A percentile compares a stretch with the other conserved stretches of the same genome.
Conservation (phyloP, 2,113 vertebrate species). For the Sinocyclocheilus grahami region DNA sequence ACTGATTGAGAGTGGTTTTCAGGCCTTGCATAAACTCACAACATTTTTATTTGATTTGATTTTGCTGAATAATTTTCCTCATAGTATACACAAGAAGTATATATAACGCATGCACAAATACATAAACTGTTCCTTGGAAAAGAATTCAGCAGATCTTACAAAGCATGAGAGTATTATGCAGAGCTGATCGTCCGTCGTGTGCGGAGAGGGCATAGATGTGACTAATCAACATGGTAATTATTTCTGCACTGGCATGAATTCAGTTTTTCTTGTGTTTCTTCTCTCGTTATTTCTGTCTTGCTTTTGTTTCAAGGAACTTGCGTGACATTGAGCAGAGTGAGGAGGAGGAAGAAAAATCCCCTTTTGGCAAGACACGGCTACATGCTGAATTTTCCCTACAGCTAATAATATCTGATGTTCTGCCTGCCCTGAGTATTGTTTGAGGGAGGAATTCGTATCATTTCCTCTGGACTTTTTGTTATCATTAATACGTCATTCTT, state of each 20-base stretch:
- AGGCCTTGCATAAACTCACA: too few relatives aligned
- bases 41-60: too few relatives aligned
- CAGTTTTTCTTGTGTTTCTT: slow-evolving; percentile 25
- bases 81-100: not conserved
- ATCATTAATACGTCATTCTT: slow-evolving; percentile 55
- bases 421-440: slow-evolving; percentile 66
- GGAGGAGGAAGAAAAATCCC: slow-evolving; percentile 52
- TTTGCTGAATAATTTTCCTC: not conserved
- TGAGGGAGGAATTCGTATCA: slow-evolving; percentile 60
- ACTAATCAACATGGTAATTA: slow-evolving; percentile 31
- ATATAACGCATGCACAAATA: not conserved
- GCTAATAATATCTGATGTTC: slow-evolving; percentile 50
- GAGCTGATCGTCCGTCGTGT: not conserved
- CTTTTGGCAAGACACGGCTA: slow-evolving; percentile 29
- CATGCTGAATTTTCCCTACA: slow-evolving; percentile 50
- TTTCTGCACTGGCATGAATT: slow-evolving; percentile 4
- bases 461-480: slow-evolving; percentile 64
- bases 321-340: slow-evolving; percentile 32
- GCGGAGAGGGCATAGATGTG: slow-evolving; percentile 6
- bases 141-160: not conserved
- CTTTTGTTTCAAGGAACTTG: slow-evolving; percentile 49
- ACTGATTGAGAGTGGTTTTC: too few relatives aligned
- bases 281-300: slow-evolving; percentile 28
- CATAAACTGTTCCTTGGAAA: not conserved
- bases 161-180: not conserved